Percentiles rank a stretch among this genome's conserved stretches.
These are phyloP conservation scores for Shinisaurus crocodilurus DNA, from an alignment of 2,113 vertebrate species.

Conservation along the genomic window DNA sequence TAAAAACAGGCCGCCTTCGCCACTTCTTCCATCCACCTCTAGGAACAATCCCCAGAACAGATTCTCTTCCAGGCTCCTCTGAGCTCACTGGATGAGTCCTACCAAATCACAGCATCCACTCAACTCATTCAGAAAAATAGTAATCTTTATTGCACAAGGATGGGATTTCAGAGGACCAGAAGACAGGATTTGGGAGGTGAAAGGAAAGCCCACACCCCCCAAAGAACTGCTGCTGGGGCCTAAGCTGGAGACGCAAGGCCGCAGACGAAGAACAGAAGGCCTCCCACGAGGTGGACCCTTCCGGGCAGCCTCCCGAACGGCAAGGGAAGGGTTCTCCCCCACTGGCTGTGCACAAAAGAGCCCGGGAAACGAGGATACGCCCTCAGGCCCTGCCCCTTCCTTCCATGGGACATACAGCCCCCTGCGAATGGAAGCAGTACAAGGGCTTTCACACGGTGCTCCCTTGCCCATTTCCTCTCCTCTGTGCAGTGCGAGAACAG, in stretches of 20 bases:
- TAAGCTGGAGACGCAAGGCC: too few species aligned
- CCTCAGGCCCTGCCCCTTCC: not conserved
- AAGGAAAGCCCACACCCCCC: not conserved
- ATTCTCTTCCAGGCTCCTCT: too few species aligned
- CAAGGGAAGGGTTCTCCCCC: not conserved
- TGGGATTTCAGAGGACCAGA: not conserved
- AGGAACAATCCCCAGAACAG: too few species aligned
- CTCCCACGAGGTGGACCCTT: too few species aligned
- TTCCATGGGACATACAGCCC: too few species aligned
- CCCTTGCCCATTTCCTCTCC: not conserved
- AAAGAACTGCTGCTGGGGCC: not conserved
- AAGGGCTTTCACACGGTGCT: not conserved
- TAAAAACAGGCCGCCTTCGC: too few species aligned
- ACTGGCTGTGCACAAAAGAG: not conserved
- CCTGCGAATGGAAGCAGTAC: not conserved
- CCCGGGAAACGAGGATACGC: not conserved
- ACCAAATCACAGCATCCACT: not conserved
- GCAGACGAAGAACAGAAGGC: not conserved
- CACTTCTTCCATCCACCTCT: too few species aligned
- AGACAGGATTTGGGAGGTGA: not conserved
- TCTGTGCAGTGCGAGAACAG: not conserved
- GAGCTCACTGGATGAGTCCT: not conserved
- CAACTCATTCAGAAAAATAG: slow-evolving; percentile 56
- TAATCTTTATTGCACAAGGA: slow-evolving; percentile 69
- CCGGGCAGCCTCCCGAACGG: too few species aligned